phyloP scores from a whole-genome alignment of 2,113 vertebrate species.

The Cinclus cinclus region DNA sequence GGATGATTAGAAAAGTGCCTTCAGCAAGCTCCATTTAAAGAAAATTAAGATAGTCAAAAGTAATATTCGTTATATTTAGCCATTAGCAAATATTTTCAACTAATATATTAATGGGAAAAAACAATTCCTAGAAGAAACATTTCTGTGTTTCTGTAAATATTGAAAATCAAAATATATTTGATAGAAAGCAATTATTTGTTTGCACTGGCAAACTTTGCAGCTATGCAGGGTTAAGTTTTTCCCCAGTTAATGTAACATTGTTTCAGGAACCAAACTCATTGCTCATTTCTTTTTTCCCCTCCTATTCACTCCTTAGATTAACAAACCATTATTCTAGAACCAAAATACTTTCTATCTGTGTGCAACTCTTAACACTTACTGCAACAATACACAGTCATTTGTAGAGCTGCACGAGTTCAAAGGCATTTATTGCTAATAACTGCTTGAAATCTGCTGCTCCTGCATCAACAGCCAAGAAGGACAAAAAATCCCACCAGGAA shows the following conservation, averaged over 20 bases:
- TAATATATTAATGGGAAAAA: not conserved
- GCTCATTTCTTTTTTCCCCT: not conserved
- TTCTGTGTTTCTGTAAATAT: not conserved
- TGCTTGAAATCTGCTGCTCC: not conserved
- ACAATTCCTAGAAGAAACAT: not conserved
- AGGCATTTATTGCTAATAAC: not conserved
- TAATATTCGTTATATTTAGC: not conserved
- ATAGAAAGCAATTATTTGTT: not conserved
- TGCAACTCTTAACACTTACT: not conserved
- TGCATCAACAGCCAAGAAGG: not conserved
- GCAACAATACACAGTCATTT: not conserved
- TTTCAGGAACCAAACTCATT: not conserved
- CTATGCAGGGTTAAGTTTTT: not conserved
- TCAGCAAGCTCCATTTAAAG: slow-evolving; percentile 8
- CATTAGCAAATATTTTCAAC: slow-evolving; percentile 8
- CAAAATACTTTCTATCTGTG: not conserved
- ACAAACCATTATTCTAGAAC: not conserved
- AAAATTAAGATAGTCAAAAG: slow-evolving; percentile 4
- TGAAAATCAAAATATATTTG: not conserved
- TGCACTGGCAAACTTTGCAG: not conserved
- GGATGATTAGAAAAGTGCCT: slow-evolving; percentile 5
- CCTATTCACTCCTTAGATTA: not conserved
- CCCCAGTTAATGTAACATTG: not conserved
- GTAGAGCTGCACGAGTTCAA: not conserved
- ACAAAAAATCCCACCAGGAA: not conserved